Conservation (phyloP, 2,113 vertebrate species). For the Nothoprocta perdicaria region DNA sequence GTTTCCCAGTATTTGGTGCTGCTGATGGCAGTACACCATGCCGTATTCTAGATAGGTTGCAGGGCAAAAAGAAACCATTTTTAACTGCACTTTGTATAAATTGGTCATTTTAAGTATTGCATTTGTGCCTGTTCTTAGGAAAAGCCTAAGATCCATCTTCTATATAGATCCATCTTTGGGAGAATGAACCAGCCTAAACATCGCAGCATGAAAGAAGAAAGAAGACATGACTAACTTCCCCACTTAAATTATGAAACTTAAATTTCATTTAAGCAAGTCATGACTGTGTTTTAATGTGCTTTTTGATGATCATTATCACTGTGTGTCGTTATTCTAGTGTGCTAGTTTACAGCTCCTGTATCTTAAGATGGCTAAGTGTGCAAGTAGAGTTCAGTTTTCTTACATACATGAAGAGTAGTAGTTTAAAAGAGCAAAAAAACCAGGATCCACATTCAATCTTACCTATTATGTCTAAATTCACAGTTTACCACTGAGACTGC, state of each 20-base stretch:
- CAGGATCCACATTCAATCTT: neutral
- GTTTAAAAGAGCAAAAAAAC: neutral
- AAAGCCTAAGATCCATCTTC: accelerated
- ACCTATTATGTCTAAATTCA: accelerated
- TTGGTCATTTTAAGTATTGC: neutral
- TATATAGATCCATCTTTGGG: neutral
- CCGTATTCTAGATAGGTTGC: neutral
- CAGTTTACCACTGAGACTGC: neutral
- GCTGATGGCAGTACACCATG: too few species aligned
- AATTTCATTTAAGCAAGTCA: neutral
- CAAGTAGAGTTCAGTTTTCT: neutral
- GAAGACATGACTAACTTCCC: neutral
- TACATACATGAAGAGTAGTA: too few species aligned
- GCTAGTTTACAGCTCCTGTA: neutral
- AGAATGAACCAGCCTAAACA: accelerated
- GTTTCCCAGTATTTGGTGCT: neutral
- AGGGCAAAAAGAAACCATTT: neutral
- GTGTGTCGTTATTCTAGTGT: neutral
- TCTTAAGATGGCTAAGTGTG: neutral
- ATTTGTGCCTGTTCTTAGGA: neutral
- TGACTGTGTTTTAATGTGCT: neutral
- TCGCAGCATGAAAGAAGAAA: neutral
- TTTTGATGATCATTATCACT: neutral
- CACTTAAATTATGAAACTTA: too few species aligned
- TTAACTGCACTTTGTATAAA: accelerated